Evolutionary conservation across 1,140 invertebrate genomes (phyloP), one percentile per base, ranked within the genome.

Genomic region (Nymphalis io): DNA sequence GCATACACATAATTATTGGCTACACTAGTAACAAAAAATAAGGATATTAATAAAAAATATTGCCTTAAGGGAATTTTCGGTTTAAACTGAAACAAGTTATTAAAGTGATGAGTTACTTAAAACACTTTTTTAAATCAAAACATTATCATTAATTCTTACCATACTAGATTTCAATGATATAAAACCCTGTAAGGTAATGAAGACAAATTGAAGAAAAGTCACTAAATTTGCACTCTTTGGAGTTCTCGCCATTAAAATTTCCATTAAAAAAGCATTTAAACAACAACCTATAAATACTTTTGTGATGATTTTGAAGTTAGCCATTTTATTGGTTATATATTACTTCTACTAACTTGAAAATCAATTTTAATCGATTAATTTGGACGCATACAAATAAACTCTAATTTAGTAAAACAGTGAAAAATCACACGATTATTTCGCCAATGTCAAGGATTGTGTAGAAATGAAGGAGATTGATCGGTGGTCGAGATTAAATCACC

Each of bases 1-100:
- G 81, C 80, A 71, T 91, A 91, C 15, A 89, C 89, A 87, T 88
- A 90, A 65, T 91, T 91, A 83, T 91, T 91, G 10, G 86, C 82
- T 48, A 89, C 86, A 78, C 86, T 88, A 57, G 89, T 89, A 21
- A 88, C 33, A 76, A 91, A 90, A 85, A 87, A 90, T 44, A 91
- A 83, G 58, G 73, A 67, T 53, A 89, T 83, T 46, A 91, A 69
- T 57, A 88, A 67, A 38, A 80, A 73, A 80, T 91, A 91, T 58
- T 89, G 81, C 60, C 74, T 82, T 44, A 90, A 18, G 10, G 88
- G 89, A 69, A 91, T 89, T 74, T 85, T 88, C 59, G 88, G 82
- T 44, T 73, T 64, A 42, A 90, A 70, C 89, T 91, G 82, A 70
- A 90, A 90, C 75, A 68, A 78, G 76, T 38, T 40, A 12, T 20